Percentiles rank a stretch among this genome's conserved stretches.
These are phyloP conservation scores for Pammene fasciana DNA, from an alignment of 2,888 invertebrate genomes.

Conservation along the genomic window DNA sequence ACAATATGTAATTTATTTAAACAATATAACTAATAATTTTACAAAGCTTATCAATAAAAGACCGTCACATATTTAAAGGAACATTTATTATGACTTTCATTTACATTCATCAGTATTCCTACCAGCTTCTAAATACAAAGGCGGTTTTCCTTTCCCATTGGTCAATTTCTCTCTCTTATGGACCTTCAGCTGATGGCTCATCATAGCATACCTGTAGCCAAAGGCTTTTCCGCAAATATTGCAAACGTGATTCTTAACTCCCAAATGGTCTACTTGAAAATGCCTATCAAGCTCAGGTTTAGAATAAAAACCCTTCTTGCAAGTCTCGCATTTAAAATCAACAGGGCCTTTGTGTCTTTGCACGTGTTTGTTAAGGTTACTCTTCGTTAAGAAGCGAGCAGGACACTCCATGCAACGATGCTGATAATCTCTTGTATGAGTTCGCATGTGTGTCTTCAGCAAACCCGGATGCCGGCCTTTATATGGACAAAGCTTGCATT, in stretches of 20 bases:
- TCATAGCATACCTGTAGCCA: conserved; percentile 51
- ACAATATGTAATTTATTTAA: background rate
- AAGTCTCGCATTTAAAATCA: conserved; percentile 42
- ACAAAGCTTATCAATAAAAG: background rate
- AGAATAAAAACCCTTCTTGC: conserved; percentile 41
- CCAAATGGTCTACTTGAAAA: conserved; percentile 48
- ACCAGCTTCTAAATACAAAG: conserved; percentile 50
- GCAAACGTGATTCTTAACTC: conserved; percentile 51
- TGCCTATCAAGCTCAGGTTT: conserved; percentile 50
- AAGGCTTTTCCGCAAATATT: conserved; percentile 56
- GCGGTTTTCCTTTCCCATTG: conserved; percentile 44
- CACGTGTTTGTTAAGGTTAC: conserved; percentile 55
- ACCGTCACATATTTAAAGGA: background rate
- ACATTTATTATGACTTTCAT: conserved; percentile 4
- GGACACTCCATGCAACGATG: conserved; percentile 57
- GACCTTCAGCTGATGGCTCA: conserved; percentile 54
- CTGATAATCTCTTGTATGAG: conserved; percentile 57
- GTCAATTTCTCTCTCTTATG: conserved; percentile 52
- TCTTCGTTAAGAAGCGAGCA: conserved; percentile 56
- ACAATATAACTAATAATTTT: background rate
- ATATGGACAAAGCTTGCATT: conserved; percentile 60
- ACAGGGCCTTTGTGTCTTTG: conserved; percentile 46
- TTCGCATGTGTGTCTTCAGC: conserved; percentile 56
- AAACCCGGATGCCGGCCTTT: conserved; percentile 53
- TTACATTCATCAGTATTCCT: conserved; percentile 9